A percentile compares a stretch with the other conserved stretches of the same genome.
Conservation (phyloP, 2,113 vertebrate species). For the Atrichornis clamosus region DNA sequence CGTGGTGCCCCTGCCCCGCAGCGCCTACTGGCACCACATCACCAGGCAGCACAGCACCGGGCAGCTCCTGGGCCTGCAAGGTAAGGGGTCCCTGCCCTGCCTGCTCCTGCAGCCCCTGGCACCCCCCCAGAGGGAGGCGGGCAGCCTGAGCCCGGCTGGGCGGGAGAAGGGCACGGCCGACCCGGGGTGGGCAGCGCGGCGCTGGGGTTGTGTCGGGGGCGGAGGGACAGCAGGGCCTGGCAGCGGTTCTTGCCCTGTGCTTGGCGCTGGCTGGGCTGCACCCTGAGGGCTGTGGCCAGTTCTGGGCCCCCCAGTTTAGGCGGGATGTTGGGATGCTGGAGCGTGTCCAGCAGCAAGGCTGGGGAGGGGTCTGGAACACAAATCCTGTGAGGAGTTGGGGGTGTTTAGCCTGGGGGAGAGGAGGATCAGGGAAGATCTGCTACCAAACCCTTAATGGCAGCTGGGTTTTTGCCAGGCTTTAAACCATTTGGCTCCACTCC, state of each 20-base stretch:
- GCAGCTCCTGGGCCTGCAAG: slow-evolving; percentile 75
- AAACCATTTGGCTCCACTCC: neutral
- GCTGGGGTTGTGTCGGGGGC: neutral
- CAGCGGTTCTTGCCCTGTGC: neutral
- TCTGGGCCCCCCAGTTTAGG: neutral
- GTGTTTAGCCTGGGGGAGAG: neutral
- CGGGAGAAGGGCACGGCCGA: too few species aligned
- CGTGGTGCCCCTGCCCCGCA: slow-evolving; percentile 79
- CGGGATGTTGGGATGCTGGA: neutral
- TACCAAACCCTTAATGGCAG: neutral
- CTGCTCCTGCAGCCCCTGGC: neutral
- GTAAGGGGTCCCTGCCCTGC: slow-evolving; percentile 14
- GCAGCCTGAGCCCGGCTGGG: too few species aligned
- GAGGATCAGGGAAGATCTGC: neutral
- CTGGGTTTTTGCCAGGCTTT: neutral
- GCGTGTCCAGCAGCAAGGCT: neutral
- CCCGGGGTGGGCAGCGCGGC: too few species aligned
- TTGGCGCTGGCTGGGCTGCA: neutral
- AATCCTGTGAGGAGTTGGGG: neutral
- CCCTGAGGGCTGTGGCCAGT: too few species aligned
- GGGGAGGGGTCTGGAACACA: neutral
- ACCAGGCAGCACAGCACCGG: slow-evolving; percentile 75
- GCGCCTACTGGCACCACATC: slow-evolving; percentile 84
- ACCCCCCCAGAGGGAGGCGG: neutral
- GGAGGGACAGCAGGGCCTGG: neutral